A percentile compares a stretch with the other conserved stretches of the same genome.
These are phyloP conservation scores for Xiphophorus birchmanni DNA, from an alignment of 2,797 vertebrate species.

Conservation along the genomic window DNA sequence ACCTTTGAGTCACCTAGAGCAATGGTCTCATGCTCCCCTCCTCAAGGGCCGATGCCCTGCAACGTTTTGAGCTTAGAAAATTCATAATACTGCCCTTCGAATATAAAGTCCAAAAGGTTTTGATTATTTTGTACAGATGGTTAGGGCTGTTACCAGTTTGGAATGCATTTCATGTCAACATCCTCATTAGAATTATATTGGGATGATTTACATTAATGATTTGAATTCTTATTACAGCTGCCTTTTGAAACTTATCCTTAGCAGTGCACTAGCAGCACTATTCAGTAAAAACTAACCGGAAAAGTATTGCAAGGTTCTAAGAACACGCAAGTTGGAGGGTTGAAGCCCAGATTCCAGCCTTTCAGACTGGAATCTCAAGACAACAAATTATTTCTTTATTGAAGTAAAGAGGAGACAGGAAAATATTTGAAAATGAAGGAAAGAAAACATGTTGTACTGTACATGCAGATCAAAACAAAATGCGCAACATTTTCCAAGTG, in stretches of 20 bases:
- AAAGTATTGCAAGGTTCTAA: neutral
- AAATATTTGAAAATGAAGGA: neutral
- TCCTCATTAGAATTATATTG: neutral
- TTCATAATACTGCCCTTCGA: too few relatives aligned
- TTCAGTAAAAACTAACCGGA: neutral
- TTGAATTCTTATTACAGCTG: neutral
- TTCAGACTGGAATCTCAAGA: neutral
- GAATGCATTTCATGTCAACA: neutral
- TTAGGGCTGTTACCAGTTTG: neutral
- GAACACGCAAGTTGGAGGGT: neutral
- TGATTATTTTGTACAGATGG: neutral
- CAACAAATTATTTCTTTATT: neutral
- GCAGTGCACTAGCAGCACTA: neutral
- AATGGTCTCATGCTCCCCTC: too few relatives aligned
- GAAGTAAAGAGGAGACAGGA: neutral
- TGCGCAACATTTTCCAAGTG: conserved; percentile 25
- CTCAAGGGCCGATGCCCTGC: too few relatives aligned
- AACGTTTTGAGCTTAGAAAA: too few relatives aligned
- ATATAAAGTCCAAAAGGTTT: neutral
- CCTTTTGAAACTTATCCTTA: neutral
- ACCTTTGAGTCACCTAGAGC: neutral
- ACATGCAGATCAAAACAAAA: neutral
- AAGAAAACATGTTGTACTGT: neutral
- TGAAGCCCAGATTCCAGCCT: neutral
- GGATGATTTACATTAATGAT: neutral